phyloP scores from a whole-genome alignment of 1,140 invertebrate species.

The Spodoptera litura region DNA sequence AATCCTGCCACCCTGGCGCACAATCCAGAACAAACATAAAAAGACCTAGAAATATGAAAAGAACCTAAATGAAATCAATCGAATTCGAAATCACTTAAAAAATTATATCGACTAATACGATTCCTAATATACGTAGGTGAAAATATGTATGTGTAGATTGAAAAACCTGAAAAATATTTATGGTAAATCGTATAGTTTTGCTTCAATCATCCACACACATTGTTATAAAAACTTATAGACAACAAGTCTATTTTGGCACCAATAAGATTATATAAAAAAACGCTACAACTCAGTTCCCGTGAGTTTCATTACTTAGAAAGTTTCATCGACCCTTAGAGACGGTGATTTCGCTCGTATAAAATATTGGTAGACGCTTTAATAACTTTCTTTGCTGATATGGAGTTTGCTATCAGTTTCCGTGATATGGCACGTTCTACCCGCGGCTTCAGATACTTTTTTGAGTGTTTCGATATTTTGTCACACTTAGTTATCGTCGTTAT shows the following conservation, averaged over 20 bases:
- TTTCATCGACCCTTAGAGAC: conserved; percentile 68
- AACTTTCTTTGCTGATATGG: conserved; percentile 68
- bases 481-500: conserved; percentile 52
- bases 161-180: no score
- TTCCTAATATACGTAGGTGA: no score
- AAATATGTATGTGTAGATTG: no score
- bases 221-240: background rate
- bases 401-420: conserved; percentile 62
- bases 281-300: conserved; percentile 4
- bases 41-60: background rate
- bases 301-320: conserved; percentile 49
- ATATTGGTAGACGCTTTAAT: conserved; percentile 74
- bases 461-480: conserved; percentile 60
- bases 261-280: background rate
- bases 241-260: background rate
- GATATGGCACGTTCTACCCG: conserved; percentile 67
- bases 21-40: background rate
- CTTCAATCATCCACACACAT: no score
- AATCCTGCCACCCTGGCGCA: no score
- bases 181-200: no score
- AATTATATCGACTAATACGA: no score
- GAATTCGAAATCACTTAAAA: background rate
- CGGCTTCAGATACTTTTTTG: conserved; percentile 59
- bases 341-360: conserved; percentile 72
- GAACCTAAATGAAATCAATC: no score